Evolutionary conservation across 2,113 vertebrate genomes (phyloP).

Genomic region (Hoplias malabaricus): DNA sequence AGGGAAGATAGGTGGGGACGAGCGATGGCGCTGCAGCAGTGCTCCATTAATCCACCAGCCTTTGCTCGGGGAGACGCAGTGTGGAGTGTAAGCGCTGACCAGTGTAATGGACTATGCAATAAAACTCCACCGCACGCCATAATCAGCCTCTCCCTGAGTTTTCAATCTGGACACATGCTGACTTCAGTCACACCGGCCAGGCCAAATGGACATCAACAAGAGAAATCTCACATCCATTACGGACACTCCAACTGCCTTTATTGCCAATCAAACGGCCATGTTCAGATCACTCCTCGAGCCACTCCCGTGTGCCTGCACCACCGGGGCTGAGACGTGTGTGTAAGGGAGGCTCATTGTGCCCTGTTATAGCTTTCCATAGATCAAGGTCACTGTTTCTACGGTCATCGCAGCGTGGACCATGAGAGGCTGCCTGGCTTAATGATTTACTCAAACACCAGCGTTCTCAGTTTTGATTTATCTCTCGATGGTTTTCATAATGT

Average conservation of each 20-base stretch:
- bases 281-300: constrained; percentile 68
- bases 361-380: constrained; percentile 59
- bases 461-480: too few relatives aligned
- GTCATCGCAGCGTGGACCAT: constrained; percentile 60
- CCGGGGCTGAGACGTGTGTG: constrained; percentile 45
- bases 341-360: constrained; percentile 50
- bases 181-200: constrained; percentile 64
- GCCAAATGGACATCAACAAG: constrained; percentile 63
- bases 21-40: constrained; percentile 44
- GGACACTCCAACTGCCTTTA: constrained; percentile 72
- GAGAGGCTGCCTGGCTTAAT: constrained; percentile 50
- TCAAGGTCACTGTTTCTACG: constrained; percentile 63
- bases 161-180: constrained; percentile 68
- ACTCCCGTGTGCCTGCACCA: constrained; percentile 55
- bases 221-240: constrained; percentile 69
- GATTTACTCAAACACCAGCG: too few relatives aligned
- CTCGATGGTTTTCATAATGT: too few relatives aligned
- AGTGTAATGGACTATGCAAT: constrained; percentile 73
- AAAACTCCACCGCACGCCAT: constrained; percentile 60
- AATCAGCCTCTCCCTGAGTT: constrained; percentile 69
- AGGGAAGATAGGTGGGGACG: constrained; percentile 42
- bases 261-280: constrained; percentile 68
- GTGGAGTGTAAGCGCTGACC: constrained; percentile 59
- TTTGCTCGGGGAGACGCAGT: constrained; percentile 63
- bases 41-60: constrained; percentile 63